phyloP scores from a whole-genome alignment of 2,888 invertebrate species.

The Lycia hirtaria region DNA sequence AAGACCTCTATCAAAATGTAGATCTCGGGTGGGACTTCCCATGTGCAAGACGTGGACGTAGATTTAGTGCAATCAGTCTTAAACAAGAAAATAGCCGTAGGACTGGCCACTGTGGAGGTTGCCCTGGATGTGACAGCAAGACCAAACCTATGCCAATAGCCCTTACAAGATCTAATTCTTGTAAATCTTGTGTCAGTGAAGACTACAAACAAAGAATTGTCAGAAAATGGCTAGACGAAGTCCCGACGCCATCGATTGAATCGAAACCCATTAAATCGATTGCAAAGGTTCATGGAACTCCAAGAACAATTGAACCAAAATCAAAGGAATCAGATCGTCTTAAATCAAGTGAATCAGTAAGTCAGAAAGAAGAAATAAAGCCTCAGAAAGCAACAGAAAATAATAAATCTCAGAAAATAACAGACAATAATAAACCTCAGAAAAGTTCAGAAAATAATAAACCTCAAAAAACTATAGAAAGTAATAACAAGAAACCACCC shows the following conservation, averaged over 20 bases:
- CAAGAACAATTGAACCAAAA: conserved; percentile 66
- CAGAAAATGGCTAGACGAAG: conserved; percentile 91
- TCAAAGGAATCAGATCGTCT: conserved; percentile 47
- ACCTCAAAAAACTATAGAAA: background rate
- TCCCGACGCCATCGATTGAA: conserved; percentile 75
- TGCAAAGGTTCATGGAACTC: conserved; percentile 76
- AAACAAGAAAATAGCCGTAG: conserved; percentile 87
- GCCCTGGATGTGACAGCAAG: conserved; percentile 87
- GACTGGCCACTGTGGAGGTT: conserved; percentile 86
- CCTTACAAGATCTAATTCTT: conserved; percentile 78
- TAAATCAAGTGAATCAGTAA: conserved; percentile 18
- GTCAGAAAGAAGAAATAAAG: conserved; percentile 44
- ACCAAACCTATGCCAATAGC: conserved; percentile 60
- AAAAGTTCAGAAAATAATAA: conserved; percentile 9
- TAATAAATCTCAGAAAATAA: background rate
- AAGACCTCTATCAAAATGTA: conserved; percentile 83
- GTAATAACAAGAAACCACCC: conserved; percentile 38
- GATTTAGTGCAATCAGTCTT: conserved; percentile 85
- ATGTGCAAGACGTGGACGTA: conserved; percentile 79
- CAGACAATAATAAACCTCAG: conserved; percentile 31
- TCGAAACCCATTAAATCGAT: conserved; percentile 65
- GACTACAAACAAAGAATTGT: conserved; percentile 91
- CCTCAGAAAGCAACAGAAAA: conserved; percentile 26
- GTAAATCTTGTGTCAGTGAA: conserved; percentile 84
- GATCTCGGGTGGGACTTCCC: conserved; percentile 82